Evolutionary conservation across 2,113 vertebrate genomes (phyloP).

Genomic region (Chaetodon trifascialis): DNA sequence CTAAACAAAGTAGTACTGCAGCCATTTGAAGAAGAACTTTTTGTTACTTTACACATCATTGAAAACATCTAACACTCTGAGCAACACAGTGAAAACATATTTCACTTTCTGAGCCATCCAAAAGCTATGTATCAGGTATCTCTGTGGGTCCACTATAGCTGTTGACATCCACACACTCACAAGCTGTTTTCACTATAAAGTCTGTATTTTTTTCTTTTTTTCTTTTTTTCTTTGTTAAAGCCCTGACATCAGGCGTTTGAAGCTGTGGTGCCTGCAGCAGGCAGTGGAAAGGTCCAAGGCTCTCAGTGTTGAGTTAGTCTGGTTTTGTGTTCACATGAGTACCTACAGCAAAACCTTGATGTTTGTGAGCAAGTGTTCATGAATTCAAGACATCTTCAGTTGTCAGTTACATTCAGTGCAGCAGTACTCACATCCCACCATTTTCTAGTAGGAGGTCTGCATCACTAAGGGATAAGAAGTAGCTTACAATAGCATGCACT

Average conservation of each 20-base stretch:
- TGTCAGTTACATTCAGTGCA: neutral
- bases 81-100: neutral
- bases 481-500: slow-evolving; percentile 21
- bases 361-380: neutral
- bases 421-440: neutral
- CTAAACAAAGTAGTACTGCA: neutral
- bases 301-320: neutral
- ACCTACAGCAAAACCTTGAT: neutral
- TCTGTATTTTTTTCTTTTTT: slow-evolving; percentile 13
- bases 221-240: no score
- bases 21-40: no score
- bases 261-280: slow-evolving; percentile 55
- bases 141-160: slow-evolving; percentile 23
- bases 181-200: slow-evolving; percentile 69
- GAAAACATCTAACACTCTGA: neutral
- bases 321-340: neutral
- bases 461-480: neutral
- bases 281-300: slow-evolving; percentile 39
- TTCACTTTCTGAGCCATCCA: neutral
- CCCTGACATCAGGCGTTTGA: slow-evolving; percentile 47
- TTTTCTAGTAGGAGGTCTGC: neutral
- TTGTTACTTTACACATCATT: neutral
- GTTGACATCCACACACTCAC: slow-evolving; percentile 39
- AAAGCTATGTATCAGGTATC: neutral
- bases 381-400: neutral